Conservation (phyloP, 1,140 invertebrate genomes). For the Eupristina koningsbergeri region DNA sequence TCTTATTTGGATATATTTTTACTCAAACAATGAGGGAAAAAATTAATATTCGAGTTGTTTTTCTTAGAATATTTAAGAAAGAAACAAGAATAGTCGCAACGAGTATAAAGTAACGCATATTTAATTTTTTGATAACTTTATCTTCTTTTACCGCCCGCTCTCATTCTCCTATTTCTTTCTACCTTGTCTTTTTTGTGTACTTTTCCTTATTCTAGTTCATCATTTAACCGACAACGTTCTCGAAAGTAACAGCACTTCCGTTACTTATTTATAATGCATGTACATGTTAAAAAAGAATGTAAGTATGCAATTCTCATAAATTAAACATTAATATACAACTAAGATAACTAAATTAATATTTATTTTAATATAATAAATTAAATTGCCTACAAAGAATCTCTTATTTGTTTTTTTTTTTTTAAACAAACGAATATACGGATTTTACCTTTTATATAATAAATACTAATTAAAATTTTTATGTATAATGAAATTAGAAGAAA, state of each 20-base stretch:
- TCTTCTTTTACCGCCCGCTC: background rate
- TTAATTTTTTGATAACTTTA: constrained; percentile 21
- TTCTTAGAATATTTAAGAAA: background rate
- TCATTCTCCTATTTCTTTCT: background rate
- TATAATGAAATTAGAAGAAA: too few relatives aligned
- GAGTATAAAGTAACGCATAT: background rate
- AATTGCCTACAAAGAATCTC: too few relatives aligned
- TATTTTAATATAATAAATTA: background rate
- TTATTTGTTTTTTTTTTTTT: too few relatives aligned
- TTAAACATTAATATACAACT: background rate
- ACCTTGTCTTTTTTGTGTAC: background rate
- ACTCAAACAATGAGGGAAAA: too few relatives aligned
- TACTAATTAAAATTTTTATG: too few relatives aligned
- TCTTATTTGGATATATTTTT: too few relatives aligned
- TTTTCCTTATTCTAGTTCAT: constrained; percentile 10
- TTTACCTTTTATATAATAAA: too few relatives aligned
- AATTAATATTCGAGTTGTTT: too few relatives aligned
- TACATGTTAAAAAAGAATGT: background rate
- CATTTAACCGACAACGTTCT: background rate
- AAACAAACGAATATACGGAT: too few relatives aligned
- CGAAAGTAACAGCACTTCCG: background rate
- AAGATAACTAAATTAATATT: background rate
- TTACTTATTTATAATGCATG: background rate
- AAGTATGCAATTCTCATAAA: too few relatives aligned
- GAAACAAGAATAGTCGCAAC: background rate